Percentiles rank a stretch among this genome's conserved stretches.
phyloP scores from a whole-genome alignment of 2,888 invertebrate genomes.

The Dermolepida albohirtum region DNA sequence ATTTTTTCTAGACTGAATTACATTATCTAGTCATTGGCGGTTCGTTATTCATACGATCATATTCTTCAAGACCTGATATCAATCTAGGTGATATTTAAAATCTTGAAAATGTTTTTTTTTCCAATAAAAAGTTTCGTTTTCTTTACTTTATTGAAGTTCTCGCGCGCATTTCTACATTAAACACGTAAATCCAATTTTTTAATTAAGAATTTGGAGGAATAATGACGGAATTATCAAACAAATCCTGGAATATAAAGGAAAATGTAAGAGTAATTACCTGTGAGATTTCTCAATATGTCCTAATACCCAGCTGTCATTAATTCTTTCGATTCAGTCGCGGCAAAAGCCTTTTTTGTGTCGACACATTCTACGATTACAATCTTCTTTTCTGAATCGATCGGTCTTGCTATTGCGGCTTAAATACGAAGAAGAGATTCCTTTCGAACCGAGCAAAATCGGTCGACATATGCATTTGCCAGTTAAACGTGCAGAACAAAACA shows the following conservation, averaged over 20 bases:
- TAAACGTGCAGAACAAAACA: constrained; percentile 27
- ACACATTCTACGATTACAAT: constrained; percentile 22
- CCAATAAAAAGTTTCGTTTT: too few species aligned
- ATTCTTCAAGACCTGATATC: too few species aligned
- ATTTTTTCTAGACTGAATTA: too few species aligned
- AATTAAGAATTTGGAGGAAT: constrained; percentile 23
- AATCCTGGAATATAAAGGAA: constrained; percentile 1
- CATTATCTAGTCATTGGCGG: too few species aligned
- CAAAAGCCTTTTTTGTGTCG: constrained; percentile 9
- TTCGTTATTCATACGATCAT: too few species aligned
- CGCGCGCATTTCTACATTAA: not conserved
- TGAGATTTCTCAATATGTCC: constrained; percentile 30
- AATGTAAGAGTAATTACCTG: constrained; percentile 27
- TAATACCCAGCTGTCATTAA: constrained; percentile 34
- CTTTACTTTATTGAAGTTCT: too few species aligned
- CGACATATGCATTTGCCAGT: constrained; percentile 28
- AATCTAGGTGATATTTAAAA: too few species aligned
- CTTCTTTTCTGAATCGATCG: constrained; percentile 17
- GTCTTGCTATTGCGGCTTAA: not conserved
- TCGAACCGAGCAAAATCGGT: constrained; percentile 5
- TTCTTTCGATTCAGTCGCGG: constrained; percentile 16
- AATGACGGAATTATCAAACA: constrained; percentile 23
- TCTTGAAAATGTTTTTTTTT: too few species aligned
- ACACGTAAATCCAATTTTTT: constrained; percentile 22
- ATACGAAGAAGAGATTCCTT: constrained; percentile 17